A percentile compares a stretch with the other conserved stretches of the same genome.
phyloP scores from a whole-genome alignment of 1,140 invertebrate species.

The Scaptomyza pallida region DNA sequence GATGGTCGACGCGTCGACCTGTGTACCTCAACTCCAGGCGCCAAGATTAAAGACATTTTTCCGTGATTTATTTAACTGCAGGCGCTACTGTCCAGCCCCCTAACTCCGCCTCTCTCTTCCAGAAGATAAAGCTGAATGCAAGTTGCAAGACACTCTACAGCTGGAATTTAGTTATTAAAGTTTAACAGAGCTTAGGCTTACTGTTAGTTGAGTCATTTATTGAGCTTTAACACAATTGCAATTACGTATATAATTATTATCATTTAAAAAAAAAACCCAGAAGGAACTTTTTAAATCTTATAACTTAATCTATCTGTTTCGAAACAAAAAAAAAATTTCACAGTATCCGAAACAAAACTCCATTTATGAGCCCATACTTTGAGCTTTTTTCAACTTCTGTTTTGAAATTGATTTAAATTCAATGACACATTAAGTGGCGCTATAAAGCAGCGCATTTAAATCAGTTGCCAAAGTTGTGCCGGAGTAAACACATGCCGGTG shows the following conservation, averaged over 20 bases:
- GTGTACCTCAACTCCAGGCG: constrained; percentile 42
- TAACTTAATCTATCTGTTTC: no score
- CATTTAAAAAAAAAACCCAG: not conserved
- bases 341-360: not conserved
- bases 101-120: not conserved
- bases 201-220: not conserved
- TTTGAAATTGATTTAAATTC: constrained; percentile 60
- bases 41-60: constrained; percentile 80
- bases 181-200: not conserved
- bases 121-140: constrained; percentile 1
- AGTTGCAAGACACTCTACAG: not conserved
- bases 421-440: constrained; percentile 77
- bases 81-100: constrained; percentile 57
- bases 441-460: constrained; percentile 74
- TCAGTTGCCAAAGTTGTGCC: constrained; percentile 50
- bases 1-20: constrained; percentile 24
- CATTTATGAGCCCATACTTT: constrained; percentile 2
- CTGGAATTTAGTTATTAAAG: not conserved
- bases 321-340: no score
- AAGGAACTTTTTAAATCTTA: no score
- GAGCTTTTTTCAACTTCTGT: constrained; percentile 6
- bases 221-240: no score
- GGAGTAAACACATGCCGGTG: constrained; percentile 29
- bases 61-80: constrained; percentile 73
- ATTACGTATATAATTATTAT: no score